A percentile compares a stretch with the other conserved stretches of the same genome.
Evolutionary conservation across 1,140 invertebrate species (phyloP).

Genomic region (Aradophagus sp.): DNA sequence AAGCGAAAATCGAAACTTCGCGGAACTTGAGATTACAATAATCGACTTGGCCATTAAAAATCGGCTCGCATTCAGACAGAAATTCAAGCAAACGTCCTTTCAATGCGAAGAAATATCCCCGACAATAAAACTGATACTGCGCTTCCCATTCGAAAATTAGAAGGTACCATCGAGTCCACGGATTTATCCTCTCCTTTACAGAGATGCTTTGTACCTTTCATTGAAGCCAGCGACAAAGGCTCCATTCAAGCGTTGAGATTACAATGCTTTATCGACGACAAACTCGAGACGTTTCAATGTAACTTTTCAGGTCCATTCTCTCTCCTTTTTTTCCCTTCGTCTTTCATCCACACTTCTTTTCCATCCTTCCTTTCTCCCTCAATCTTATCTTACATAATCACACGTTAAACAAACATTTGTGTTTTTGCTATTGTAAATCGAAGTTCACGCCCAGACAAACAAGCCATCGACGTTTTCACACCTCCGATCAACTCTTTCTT

Average conservation of each 20-base stretch:
- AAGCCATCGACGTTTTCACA: conserved; percentile 26
- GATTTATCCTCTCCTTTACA: conserved; percentile 34
- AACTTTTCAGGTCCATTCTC: conserved; percentile 31
- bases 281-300: conserved; percentile 44
- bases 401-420: conserved; percentile 28
- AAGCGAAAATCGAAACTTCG: conserved; percentile 11
- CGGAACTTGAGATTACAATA: conserved; percentile 20
- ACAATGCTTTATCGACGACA: conserved; percentile 50
- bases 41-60: conserved; percentile 19
- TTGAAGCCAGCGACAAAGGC: conserved; percentile 38
- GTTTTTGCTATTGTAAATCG: conserved; percentile 30
- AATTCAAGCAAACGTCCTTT: conserved; percentile 15
- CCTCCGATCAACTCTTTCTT: conserved; percentile 20
- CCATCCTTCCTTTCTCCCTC: background rate
- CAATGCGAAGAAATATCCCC: conserved; percentile 14
- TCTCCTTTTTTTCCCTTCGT: background rate
- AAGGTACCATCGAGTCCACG: conserved; percentile 24
- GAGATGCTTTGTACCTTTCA: conserved; percentile 46
- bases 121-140: conserved; percentile 39
- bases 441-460: conserved; percentile 24
- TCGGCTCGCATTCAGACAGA: conserved; percentile 9
- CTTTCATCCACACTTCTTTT: background rate
- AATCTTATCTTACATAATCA: conserved; percentile 38
- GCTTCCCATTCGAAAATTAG: conserved; percentile 36
- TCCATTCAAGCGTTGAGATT: conserved; percentile 40